Evolutionary conservation across 1,140 invertebrate genomes (phyloP).

Genomic region (Thaumetopoea pityocampa): DNA sequence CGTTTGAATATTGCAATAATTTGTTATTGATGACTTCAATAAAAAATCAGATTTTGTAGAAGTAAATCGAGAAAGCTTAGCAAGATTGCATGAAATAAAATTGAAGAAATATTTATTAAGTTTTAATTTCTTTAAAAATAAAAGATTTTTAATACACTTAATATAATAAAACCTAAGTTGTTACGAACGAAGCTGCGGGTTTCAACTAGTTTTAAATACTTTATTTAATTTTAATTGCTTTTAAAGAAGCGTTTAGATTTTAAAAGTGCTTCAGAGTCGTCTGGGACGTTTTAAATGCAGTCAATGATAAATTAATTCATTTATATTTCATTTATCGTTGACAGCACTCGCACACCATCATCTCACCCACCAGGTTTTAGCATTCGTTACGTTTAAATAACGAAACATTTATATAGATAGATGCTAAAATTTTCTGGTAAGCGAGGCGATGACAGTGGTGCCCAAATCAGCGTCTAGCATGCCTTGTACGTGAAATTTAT

Average conservation of each 20-base stretch:
- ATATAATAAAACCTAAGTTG: no score
- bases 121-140: no score
- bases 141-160: no score
- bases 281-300: constrained; percentile 45
- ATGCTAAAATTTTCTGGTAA: constrained; percentile 39
- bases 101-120: no score
- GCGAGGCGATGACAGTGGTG: constrained; percentile 67
- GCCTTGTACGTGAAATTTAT: constrained; percentile 58
- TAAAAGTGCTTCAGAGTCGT: constrained; percentile 61
- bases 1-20: constrained; percentile 11
- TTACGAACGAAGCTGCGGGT: no score
- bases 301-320: constrained; percentile 38
- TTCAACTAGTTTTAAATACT: constrained; percentile 11
- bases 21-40: constrained; percentile 10
- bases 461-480: constrained; percentile 68
- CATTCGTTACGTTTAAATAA: constrained; percentile 2
- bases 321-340: constrained; percentile 42
- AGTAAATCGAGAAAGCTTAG: no score
- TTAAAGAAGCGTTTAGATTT: constrained; percentile 32
- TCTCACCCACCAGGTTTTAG: constrained; percentile 47
- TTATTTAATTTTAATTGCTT: constrained; percentile 7
- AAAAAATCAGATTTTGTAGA: constrained; percentile 11
- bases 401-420: constrained; percentile 6
- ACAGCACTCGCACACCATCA: constrained; percentile 47
- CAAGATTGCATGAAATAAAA: no score